Evolutionary conservation across 2,888 invertebrate genomes (phyloP), one percentile per base, ranked within the genome.

Genomic region (Peribatodes rhomboidaria): DNA sequence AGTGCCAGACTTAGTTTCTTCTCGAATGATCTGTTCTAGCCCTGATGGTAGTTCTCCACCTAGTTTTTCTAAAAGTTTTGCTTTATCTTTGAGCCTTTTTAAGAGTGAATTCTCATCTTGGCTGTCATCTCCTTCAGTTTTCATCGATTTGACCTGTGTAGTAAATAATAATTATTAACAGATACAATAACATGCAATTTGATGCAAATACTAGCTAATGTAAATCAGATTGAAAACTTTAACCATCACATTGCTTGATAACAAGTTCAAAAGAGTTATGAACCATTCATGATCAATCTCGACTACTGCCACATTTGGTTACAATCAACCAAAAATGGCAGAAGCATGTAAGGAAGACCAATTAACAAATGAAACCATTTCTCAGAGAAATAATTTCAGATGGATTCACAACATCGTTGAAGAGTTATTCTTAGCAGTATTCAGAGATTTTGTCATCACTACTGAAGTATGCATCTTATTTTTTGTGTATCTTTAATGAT

Each of bases 161-260:
- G 14, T n/a, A 35, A 44, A 44, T 4, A 0, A 20, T 3, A 42
- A 0, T 55, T 55, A 42, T 0, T 16, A 42, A 2, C 16, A 18
- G 13, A 8, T 18, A 8, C 14, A 18, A 31, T 42, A 18, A 27
- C 4, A 14, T 11, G 10, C 37, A 22, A 16, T 42, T 11, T 46
- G 3, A 6, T 41, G n/a, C n/a, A n/a, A n/a, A 44, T 22, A 13
- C n/a, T 27, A 14, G 7, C 2, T 42, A 8, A 54, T 39, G 61
- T 70, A 80, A 74, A 81, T 92, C 88, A 94, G 91, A 88, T 94
- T 94, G 88, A 91, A 91, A 89, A 92, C 93, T 92, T 94, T 88
- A 82, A 87, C 74, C 92, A 89, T 93, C 90, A 89, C 70, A 80
- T 57, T 72, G 85, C 87, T 72, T 63, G 64, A 83, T 85, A 86